Base-by-base conservation (phyloP, 2,888 invertebrate genomes). In the Cantharis rustica region DNA sequence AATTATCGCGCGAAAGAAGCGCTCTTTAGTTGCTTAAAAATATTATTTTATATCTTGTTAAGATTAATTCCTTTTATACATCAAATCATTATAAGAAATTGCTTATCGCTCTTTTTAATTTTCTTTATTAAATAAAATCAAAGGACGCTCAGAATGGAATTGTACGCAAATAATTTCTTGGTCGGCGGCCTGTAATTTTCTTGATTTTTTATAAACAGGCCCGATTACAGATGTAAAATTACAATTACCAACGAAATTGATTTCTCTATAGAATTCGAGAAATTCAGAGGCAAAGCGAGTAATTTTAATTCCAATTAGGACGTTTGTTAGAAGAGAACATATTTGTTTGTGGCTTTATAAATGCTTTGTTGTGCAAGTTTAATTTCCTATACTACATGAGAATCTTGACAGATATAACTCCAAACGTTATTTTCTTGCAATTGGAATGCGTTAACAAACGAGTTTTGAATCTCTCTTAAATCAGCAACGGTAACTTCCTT, bases 281-380 rank as follows among this genome's bases (percentile, higher is more conserved):
- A 81, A 80, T 81, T 77, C 79, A 72, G 62, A 79, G 73, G 79
- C 77, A 79, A 81, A 81, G 80, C 80, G 82, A 79, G 77, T 81
- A 82, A 83, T 83, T 80, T 79, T 79, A 80, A 79, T 79, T 81
- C 79, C 81, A 83, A 83, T 83, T 82, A 82, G 77, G 63, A 73
- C 27, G 71, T 75, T 71, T 72, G 72, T 64, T 78, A 75, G 75
- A 75, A 77, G 73, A 77, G 75, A 76, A 79, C 77, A 74, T 80
- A 80, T 82, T 82, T 81, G 81, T 81, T 81, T 81, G 80, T 71
- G 81, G 80, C 79, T 80, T 79, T 80, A 71, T 72, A 80, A 75
- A 72, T 73, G 73, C 76, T 74, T 74, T 72, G 72, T 77, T 75
- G 75, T 69, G 72, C 47, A 75, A 47, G 77, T 69, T 75, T 78